Base-by-base conservation (phyloP, 1,140 invertebrate genomes). In the Temnothorax nylanderi region DNA sequence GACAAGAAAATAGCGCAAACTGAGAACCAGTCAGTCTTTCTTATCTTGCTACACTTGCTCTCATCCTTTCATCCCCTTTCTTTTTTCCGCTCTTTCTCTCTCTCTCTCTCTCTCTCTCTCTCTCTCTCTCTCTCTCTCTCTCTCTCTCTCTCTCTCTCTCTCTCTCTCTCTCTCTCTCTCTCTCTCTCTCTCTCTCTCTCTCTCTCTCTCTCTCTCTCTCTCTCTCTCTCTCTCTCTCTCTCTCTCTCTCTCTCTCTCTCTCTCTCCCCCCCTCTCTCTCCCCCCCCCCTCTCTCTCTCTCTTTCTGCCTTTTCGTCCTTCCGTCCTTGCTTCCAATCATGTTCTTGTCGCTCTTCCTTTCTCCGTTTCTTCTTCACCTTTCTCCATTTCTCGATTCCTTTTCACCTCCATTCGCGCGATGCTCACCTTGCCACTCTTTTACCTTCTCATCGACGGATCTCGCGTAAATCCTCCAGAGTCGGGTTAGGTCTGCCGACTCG, bases 1-100 rank as follows among this genome's bases (percentile, higher is more conserved):
- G 88, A 93, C 93, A 91, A 92, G 89, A 93, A 93, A 94, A 93
- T 93, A 91, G 90, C 89, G 88, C 90, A 87, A 92, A 91, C 84
- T 85, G 87, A 90, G 89, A 82, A 89, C 69, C 84, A 69, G 76
- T 85, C 88, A 75, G 77, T 89, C 85, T 90, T 87, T 80, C 84
- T 89, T 88, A 90, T 87, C 90, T 87, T 77, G 84, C 49, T 91
- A 88, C 75, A 87, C 88, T 89, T 78, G 85, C 77, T 88, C 18
- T 74, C 65, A 67, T 89, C 75, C 56, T 32, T 67, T 49, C 58
- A 26, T 41, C 47, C 41, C 18, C 32, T 72, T 54, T 16, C 47
- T 13, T 65, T 10, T 49, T 71, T 54, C 41, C n/a, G 32, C 21
- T 37, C 16, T 64, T 37, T 16, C 60, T 49, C 16, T 0, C 26